Evolutionary conservation across 2,797 vertebrate genomes (phyloP).

Genomic region (Sebastiscus tertius): DNA sequence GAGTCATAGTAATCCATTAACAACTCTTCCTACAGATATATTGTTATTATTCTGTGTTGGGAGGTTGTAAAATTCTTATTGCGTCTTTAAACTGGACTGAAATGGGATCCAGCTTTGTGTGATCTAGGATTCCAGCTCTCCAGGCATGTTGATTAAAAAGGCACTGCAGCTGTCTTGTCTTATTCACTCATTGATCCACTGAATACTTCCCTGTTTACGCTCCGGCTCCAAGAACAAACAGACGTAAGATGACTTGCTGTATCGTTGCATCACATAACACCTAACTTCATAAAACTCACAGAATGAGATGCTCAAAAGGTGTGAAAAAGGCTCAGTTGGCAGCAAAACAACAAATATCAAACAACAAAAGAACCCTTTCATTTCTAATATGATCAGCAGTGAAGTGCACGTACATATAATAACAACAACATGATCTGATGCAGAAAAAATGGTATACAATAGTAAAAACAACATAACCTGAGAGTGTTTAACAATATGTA

Average conservation of each 20-base stretch:
- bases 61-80: constrained; percentile 18
- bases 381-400: background rate
- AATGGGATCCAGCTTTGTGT: background rate
- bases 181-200: background rate
- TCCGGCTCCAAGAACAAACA: constrained; percentile 20
- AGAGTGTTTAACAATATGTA: background rate
- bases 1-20: background rate
- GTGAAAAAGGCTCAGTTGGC: background rate
- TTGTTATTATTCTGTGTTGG: background rate
- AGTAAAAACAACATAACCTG: background rate
- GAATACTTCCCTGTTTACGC: background rate
- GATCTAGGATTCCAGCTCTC: background rate
- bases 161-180: background rate
- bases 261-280: background rate
- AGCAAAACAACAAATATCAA: background rate
- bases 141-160: constrained; percentile 10
- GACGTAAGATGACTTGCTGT: background rate
- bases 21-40: background rate
- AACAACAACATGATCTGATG: background rate
- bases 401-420: background rate
- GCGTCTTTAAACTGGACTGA: constrained; percentile 6
- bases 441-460: background rate
- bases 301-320: background rate
- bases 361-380: background rate
- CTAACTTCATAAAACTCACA: background rate